A percentile compares a stretch with the other conserved stretches of the same genome.
Conservation (phyloP, 2,113 vertebrate genomes). For the Dolichallabes microphthalmus region DNA sequence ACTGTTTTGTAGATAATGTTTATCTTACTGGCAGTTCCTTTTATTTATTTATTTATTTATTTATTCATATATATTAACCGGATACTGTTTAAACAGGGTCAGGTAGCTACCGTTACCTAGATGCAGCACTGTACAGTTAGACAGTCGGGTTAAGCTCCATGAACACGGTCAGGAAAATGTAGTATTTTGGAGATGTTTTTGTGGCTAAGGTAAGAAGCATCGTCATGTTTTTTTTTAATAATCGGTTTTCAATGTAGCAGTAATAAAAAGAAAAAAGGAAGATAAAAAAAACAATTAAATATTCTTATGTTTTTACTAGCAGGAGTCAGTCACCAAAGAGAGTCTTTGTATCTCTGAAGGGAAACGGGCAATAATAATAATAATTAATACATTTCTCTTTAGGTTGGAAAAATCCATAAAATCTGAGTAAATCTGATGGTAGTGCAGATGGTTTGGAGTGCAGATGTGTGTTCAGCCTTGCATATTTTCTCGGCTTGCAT, state of each 20-base stretch:
- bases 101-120: background rate
- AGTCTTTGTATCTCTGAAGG: too few species aligned
- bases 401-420: background rate
- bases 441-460: background rate
- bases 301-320: background rate
- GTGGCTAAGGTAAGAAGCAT: background rate
- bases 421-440: background rate
- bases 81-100: background rate
- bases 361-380: too few species aligned
- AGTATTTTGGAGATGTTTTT: background rate
- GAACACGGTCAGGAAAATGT: background rate
- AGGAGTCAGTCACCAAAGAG: background rate
- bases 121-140: background rate
- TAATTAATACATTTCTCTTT: background rate
- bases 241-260: background rate
- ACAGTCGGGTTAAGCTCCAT: background rate
- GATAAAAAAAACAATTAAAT: background rate
- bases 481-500: background rate
- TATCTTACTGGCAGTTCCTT: background rate
- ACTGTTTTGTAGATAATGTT: background rate
- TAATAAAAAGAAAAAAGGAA: background rate
- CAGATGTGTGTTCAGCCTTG: background rate
- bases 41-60: background rate
- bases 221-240: background rate
- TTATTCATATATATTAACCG: background rate